phyloP scores from a whole-genome alignment of 1,140 invertebrate species.

The Battus philenor region DNA sequence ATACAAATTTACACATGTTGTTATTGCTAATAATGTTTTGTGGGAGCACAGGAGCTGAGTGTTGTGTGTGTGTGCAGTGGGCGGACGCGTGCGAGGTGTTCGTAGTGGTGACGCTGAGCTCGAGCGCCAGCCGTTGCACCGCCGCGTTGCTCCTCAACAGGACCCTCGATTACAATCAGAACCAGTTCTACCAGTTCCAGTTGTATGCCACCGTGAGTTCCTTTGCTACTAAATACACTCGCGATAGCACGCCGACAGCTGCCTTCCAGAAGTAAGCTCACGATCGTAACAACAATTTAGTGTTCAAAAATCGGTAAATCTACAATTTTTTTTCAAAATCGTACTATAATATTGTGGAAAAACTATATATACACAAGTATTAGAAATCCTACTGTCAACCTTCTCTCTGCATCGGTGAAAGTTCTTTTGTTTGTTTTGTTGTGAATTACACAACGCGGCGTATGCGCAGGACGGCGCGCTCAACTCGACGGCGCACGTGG shows the following conservation, averaged over 20 bases:
- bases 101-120: slow-evolving; percentile 79
- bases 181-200: slow-evolving; percentile 84
- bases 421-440: no score
- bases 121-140: slow-evolving; percentile 78
- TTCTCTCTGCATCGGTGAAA: no score
- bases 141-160: slow-evolving; percentile 81
- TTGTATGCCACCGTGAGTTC: slow-evolving; percentile 81
- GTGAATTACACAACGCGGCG: no score
- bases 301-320: no score
- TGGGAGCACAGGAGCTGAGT: not conserved
- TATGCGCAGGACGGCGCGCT: slow-evolving; percentile 86
- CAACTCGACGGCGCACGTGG: slow-evolving; percentile 82
- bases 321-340: no score
- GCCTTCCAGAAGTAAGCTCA: no score
- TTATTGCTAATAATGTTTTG: not conserved
- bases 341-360: no score
- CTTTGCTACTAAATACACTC: no score
- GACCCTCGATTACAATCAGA: slow-evolving; percentile 82
- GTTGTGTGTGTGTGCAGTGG: slow-evolving; percentile 72
- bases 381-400: no score
- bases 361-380: no score
- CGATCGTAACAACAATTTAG: no score
- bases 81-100: slow-evolving; percentile 84
- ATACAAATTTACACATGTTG: not conserved
- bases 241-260: no score